Evolutionary conservation across 1,140 invertebrate species (phyloP).

Genomic region (Pogonus chalceus): DNA sequence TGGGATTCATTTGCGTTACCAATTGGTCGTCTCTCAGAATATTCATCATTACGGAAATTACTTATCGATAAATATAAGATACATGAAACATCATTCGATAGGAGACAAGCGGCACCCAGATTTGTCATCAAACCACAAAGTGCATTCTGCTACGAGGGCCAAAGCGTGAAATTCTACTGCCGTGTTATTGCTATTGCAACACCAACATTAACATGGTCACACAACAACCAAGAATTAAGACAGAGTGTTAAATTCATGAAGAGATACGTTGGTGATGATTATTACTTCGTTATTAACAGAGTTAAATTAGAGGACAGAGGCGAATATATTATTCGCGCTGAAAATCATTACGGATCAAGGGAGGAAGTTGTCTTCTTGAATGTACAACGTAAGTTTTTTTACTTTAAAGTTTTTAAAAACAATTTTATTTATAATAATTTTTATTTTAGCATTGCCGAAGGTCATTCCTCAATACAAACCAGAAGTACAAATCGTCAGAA

Average conservation of each 20-base stretch:
- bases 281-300: conserved; percentile 94
- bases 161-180: conserved; percentile 95
- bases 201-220: conserved; percentile 91
- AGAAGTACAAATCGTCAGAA: conserved; percentile 58
- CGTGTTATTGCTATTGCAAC: conserved; percentile 89
- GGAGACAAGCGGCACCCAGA: conserved; percentile 90
- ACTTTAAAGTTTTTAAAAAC: background rate
- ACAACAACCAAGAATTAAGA: conserved; percentile 84
- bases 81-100: conserved; percentile 90
- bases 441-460: conserved; percentile 61
- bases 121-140: conserved; percentile 95
- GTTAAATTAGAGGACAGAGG: conserved; percentile 91
- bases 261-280: conserved; percentile 90
- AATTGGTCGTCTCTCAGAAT: conserved; percentile 93
- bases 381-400: conserved; percentile 73
- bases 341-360: conserved; percentile 93
- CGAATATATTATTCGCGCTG: conserved; percentile 93
- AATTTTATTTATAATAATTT: conserved; percentile 14
- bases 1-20: conserved; percentile 90
- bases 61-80: conserved; percentile 95
- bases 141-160: conserved; percentile 92
- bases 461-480: conserved; percentile 68
- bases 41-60: conserved; percentile 92
- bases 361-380: conserved; percentile 97
- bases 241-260: conserved; percentile 99